These are phyloP conservation scores for Aethina tumida DNA, from an alignment of 1,140 invertebrate species.

Conservation along the genomic window DNA sequence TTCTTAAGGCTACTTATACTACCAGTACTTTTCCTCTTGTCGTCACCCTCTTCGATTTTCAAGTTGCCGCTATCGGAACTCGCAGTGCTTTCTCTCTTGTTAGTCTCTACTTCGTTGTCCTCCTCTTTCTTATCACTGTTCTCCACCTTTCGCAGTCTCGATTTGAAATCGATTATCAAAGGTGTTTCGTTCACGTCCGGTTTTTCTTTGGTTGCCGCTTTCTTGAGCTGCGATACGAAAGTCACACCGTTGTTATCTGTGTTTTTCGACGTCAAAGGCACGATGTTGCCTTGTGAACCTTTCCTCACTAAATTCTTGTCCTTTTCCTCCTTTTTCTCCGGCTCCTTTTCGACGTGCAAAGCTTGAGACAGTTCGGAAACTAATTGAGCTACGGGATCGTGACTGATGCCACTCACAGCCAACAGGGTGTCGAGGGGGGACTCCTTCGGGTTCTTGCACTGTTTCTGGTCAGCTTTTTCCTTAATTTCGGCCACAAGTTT, in stretches of 20 bases:
- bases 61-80: constrained; percentile 33
- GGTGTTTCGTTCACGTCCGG: constrained; percentile 24
- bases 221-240: constrained; percentile 31
- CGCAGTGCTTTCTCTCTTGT: constrained; percentile 35
- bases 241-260: constrained; percentile 24
- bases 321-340: constrained; percentile 10
- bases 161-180: constrained; percentile 72
- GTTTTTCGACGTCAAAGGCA: constrained; percentile 8
- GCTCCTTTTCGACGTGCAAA: constrained; percentile 16
- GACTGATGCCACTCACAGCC: constrained; percentile 35
- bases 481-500: constrained; percentile 75
- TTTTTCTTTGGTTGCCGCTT: constrained; percentile 27
- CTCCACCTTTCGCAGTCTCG: constrained; percentile 73
- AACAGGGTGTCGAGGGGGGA: constrained; percentile 32
- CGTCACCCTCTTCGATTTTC: constrained; percentile 56
- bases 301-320: constrained; percentile 8
- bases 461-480: constrained; percentile 57
- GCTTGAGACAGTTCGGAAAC: constrained; percentile 50
- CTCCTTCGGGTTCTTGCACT: constrained; percentile 39
- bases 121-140: constrained; percentile 37
- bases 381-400: constrained; percentile 65
- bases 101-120: constrained; percentile 27
- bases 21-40: constrained; percentile 83
- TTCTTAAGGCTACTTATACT: constrained; percentile 89
- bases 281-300: constrained; percentile 12